A percentile compares a stretch with the other conserved stretches of the same genome.
phyloP scores from a whole-genome alignment of 2,797 vertebrate species.

The Gymnopithys bicolor region DNA sequence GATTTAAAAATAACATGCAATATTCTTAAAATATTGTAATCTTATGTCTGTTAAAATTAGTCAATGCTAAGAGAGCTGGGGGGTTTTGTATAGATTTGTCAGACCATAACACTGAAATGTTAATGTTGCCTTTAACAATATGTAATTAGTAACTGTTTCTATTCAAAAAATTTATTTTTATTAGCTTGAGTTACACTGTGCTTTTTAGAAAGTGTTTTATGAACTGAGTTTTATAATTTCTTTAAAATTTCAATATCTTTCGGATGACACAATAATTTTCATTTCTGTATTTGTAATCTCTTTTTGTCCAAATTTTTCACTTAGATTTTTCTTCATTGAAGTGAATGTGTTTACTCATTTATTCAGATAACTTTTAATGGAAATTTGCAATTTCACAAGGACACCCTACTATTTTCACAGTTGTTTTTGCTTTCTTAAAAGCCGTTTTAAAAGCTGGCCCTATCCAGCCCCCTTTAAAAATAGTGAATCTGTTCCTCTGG shows the following conservation, averaged over 20 bases:
- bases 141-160: slow-evolving; percentile 56
- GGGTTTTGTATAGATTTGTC: background rate
- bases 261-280: slow-evolving; percentile 73
- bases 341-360: slow-evolving; percentile 30
- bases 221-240: slow-evolving; percentile 46
- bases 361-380: slow-evolving; percentile 62
- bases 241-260: slow-evolving; percentile 73
- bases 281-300: slow-evolving; percentile 66
- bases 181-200: background rate
- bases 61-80: background rate
- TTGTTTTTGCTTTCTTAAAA: slow-evolving; percentile 45
- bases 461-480: background rate
- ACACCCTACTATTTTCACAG: slow-evolving; percentile 34
- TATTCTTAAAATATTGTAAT: background rate
- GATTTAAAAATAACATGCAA: background rate
- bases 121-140: slow-evolving; percentile 55
- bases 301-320: slow-evolving; percentile 50
- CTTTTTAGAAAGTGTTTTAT: slow-evolving; percentile 29
- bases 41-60: slow-evolving; percentile 4
- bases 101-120: slow-evolving; percentile 45
- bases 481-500: background rate
- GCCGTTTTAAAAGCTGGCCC: background rate
- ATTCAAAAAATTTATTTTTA: slow-evolving; percentile 49
- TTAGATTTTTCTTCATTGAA: slow-evolving; percentile 59
- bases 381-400: slow-evolving; percentile 63